These are phyloP conservation scores for Brachystomella parvula DNA, from an alignment of 1,140 invertebrate genomes.

Conservation along the genomic window DNA sequence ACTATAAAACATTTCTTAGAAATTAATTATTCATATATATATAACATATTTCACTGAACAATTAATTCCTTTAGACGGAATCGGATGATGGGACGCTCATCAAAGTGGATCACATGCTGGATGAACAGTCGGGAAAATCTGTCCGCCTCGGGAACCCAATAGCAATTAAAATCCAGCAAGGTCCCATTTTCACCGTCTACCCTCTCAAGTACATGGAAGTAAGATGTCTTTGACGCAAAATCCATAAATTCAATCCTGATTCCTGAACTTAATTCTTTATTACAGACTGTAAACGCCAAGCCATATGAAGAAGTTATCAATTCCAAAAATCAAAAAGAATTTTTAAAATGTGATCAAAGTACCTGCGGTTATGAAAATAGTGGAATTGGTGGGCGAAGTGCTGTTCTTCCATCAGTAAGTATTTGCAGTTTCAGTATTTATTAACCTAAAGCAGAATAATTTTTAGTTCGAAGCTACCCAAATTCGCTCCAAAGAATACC, in stretches of 20 bases:
- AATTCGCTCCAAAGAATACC: too few species aligned
- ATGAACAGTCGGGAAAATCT: not conserved
- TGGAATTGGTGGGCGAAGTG: too few species aligned
- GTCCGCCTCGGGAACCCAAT: not conserved
- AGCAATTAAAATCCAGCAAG: not conserved
- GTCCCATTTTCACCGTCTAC: not conserved
- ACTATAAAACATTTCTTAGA: too few species aligned
- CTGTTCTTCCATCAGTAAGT: too few species aligned
- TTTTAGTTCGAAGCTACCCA: not conserved
- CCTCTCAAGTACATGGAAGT: not conserved
- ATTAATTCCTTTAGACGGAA: not conserved
- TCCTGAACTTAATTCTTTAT: not conserved
- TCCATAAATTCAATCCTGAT: not conserved
- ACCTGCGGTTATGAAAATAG: not conserved
- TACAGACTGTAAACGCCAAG: not conserved
- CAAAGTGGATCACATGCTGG: conserved; percentile 3
- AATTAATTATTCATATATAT: too few species aligned
- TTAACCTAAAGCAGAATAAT: too few species aligned
- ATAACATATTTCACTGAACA: too few species aligned
- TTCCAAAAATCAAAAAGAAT: not conserved
- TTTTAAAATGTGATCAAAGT: not conserved
- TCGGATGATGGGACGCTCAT: not conserved
- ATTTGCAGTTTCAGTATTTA: too few species aligned
- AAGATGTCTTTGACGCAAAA: not conserved
- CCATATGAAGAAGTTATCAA: not conserved